Conservation (phyloP, 2,797 vertebrate genomes). For the Trichosurus vulpecula region DNA sequence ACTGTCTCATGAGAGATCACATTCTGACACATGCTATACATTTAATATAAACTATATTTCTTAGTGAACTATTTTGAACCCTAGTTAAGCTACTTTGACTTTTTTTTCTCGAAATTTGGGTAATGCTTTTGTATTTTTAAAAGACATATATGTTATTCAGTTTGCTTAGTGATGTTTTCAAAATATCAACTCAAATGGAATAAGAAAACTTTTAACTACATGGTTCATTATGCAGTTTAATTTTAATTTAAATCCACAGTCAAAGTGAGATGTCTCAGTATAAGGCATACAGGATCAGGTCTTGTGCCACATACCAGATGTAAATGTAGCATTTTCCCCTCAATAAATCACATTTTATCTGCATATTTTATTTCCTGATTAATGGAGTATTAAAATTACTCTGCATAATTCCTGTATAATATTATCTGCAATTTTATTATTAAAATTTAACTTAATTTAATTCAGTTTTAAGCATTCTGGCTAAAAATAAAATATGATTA, state of each 20-base stretch:
- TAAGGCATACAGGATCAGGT: constrained; percentile 62
- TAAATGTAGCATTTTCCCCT: constrained; percentile 76
- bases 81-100: neutral
- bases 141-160: neutral
- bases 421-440: constrained; percentile 76
- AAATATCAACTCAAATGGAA: constrained; percentile 43
- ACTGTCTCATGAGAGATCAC: neutral
- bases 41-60: neutral
- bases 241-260: constrained; percentile 49
- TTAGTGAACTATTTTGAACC: constrained; percentile 37
- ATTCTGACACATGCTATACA: neutral
- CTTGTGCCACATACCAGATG: constrained; percentile 47
- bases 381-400: constrained; percentile 78
- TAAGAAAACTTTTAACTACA: constrained; percentile 26
- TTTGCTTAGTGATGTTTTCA: constrained; percentile 18
- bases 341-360: constrained; percentile 68
- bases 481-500: constrained; percentile 81
- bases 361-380: constrained; percentile 66
- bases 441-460: constrained; percentile 81
- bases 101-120: constrained; percentile 19
- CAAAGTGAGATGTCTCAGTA: constrained; percentile 22
- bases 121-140: constrained; percentile 40
- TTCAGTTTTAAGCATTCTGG: constrained; percentile 75
- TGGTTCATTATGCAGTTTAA: constrained; percentile 37
- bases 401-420: constrained; percentile 76